Evolutionary conservation across 1,140 invertebrate genomes (phyloP).

Genomic region (Lepidurus packardi): DNA sequence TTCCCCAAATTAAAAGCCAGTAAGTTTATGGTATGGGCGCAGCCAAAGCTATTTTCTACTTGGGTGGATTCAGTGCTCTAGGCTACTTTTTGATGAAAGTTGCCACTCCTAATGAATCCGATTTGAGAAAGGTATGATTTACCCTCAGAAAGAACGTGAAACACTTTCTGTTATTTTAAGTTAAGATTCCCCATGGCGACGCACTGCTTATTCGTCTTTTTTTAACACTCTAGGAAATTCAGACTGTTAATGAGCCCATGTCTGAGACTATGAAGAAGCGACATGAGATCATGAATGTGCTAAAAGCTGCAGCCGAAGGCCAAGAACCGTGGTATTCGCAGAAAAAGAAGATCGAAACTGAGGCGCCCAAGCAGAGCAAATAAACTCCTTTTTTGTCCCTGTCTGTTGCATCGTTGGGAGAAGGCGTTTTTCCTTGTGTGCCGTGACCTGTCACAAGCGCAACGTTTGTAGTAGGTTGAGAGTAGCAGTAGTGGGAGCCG

Average conservation of each 20-base stretch:
- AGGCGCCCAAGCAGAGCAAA: neutral
- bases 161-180: neutral
- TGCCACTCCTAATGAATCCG: constrained; percentile 25
- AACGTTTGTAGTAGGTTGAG: constrained; percentile 8
- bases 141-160: neutral
- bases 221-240: neutral
- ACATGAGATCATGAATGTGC: constrained; percentile 13
- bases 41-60: constrained; percentile 23
- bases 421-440: neutral
- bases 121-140: constrained; percentile 14
- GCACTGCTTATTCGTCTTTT: neutral
- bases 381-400: neutral
- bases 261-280: constrained; percentile 25
- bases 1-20: constrained; percentile 6
- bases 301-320: constrained; percentile 27
- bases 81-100: constrained; percentile 28
- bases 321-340: neutral
- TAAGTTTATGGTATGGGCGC: neutral
- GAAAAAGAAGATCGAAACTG: constrained; percentile 34
- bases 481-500: neutral
- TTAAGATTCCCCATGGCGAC: neutral
- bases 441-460: constrained; percentile 2
- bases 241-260: constrained; percentile 23
- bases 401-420: neutral
- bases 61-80: constrained; percentile 27